Evolutionary conservation across 2,888 invertebrate genomes (phyloP).

Genomic region (Ommatoiulus sabulosus): DNA sequence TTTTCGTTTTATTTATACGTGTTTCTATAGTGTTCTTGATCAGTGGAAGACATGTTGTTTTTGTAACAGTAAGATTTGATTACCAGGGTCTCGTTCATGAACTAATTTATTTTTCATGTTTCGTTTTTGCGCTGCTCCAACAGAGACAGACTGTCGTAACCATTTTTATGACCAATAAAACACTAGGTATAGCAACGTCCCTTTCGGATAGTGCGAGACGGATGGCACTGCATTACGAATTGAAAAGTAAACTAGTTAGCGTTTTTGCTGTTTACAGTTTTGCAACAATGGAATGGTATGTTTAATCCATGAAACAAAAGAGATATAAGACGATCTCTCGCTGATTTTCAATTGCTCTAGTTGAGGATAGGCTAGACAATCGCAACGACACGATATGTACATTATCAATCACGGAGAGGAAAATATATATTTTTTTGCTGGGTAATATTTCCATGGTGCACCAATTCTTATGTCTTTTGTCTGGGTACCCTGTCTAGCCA

Average conservation of each 20-base stretch:
- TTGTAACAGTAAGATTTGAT: not conserved
- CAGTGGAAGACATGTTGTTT: slow-evolving; percentile 34
- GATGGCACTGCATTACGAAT: not conserved
- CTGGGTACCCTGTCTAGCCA: slow-evolving; percentile 25
- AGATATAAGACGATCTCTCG: slow-evolving; percentile 16
- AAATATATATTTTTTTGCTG: not conserved
- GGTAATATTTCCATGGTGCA: not conserved
- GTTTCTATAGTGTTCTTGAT: not conserved
- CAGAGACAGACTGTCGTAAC: not conserved
- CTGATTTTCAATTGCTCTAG: slow-evolving; percentile 21
- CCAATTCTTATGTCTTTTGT: slow-evolving; percentile 1
- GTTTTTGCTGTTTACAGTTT: not conserved
- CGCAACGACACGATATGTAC: not conserved
- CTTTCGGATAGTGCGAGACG: not conserved
- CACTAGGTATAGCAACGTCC: not conserved
- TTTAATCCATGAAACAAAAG: slow-evolving; percentile 9
- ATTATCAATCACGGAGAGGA: slow-evolving; percentile 10
- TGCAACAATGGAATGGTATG: not conserved
- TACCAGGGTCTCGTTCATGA: not conserved
- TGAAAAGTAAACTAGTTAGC: not conserved
- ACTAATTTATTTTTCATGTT: slow-evolving; percentile 9
- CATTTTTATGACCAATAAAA: slow-evolving; percentile 7
- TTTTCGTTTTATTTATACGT: not conserved
- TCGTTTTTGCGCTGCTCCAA: not conserved
- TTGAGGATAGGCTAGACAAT: not conserved